Conservation (phyloP, 2,797 vertebrate genomes). For the Alca torda region DNA sequence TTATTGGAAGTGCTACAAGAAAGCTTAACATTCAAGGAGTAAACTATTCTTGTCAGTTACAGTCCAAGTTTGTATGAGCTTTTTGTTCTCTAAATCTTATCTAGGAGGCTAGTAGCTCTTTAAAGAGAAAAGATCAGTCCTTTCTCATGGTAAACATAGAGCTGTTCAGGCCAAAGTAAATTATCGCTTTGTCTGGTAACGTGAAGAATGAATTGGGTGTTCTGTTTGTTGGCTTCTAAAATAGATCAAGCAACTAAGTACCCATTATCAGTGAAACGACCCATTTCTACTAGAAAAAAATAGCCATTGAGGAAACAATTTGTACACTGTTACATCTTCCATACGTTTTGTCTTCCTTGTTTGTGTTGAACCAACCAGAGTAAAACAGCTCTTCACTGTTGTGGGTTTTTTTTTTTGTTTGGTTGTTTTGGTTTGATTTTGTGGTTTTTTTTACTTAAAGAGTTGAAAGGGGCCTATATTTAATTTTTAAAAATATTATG, state of each 20-base stretch:
- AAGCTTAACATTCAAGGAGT: not conserved
- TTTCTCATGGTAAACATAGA: not conserved
- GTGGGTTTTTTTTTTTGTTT: not conserved
- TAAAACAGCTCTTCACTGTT: not conserved
- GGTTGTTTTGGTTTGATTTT: not conserved
- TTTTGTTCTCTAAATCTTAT: not conserved
- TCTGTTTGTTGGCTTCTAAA: not conserved
- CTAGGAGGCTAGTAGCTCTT: not conserved
- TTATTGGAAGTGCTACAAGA: not conserved
- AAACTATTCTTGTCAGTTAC: not conserved
- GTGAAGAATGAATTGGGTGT: not conserved
- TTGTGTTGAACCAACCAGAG: not conserved
- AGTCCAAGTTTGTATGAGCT: not conserved
- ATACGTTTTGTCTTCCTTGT: not conserved
- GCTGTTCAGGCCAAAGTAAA: not conserved
- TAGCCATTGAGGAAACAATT: not conserved
- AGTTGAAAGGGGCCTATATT: not conserved
- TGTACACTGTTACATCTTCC: not conserved
- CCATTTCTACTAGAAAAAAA: not conserved
- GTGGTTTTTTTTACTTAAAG: not conserved
- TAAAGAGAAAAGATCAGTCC: conserved; percentile 1
- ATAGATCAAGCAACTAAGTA: conserved; percentile 27
- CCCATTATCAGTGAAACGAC: not conserved
- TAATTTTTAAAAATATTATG: not conserved
- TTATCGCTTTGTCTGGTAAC: not conserved